These are phyloP conservation scores for Drosophila kanekoi DNA, from an alignment of 2,888 invertebrate genomes.

Conservation along the genomic window DNA sequence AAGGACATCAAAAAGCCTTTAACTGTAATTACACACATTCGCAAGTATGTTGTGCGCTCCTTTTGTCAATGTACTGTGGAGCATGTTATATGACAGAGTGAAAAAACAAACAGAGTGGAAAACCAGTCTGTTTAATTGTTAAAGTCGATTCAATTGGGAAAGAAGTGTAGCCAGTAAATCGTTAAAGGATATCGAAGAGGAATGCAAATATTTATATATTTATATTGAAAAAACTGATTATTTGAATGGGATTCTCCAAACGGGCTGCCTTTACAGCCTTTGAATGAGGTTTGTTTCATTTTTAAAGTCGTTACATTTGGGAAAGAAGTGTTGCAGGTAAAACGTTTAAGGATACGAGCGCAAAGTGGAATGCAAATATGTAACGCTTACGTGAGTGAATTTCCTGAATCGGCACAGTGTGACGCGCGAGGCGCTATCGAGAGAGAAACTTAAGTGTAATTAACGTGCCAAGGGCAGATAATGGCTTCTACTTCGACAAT, in stretches of 20 bases:
- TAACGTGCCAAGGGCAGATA: neutral
- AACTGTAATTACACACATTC: slow-evolving; percentile 44
- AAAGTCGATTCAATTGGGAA: no score
- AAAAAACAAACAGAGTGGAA: neutral
- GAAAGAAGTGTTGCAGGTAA: neutral
- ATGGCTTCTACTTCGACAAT: neutral
- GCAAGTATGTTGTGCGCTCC: slow-evolving; percentile 6
- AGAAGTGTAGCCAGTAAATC: no score
- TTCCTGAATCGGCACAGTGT: no score
- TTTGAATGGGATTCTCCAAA: no score
- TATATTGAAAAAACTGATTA: no score
- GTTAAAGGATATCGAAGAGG: no score
- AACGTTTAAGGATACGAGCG: neutral
- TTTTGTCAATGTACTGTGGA: slow-evolving; percentile 8
- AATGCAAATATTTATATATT: no score
- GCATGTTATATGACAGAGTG: neutral
- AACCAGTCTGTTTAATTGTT: no score
- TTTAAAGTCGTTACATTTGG: no score
- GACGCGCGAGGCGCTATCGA: no score
- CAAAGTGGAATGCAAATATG: neutral
- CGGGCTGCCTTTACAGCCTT: no score
- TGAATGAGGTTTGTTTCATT: no score
- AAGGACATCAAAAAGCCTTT: slow-evolving; percentile 51
- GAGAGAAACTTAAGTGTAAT: neutral
- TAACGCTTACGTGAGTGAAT: accelerated